phyloP scores from a whole-genome alignment of 2,888 invertebrate species.

The Leuctra nigra region DNA sequence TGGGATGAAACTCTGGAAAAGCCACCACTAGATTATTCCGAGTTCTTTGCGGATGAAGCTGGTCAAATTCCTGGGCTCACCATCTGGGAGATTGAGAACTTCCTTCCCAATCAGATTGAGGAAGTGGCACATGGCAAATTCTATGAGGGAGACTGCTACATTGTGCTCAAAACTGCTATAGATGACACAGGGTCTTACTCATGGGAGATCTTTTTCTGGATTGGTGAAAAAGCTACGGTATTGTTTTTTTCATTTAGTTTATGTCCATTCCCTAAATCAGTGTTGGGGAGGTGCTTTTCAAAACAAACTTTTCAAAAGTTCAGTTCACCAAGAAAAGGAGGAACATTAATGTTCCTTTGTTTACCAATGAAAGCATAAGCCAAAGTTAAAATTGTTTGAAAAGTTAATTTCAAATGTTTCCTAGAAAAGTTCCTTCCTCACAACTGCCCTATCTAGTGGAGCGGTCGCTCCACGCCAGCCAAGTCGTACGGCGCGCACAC shows the following conservation, averaged over 20 bases:
- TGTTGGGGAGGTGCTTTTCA: too few species aligned
- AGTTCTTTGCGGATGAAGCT: conserved; percentile 93
- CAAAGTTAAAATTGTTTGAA: too few species aligned
- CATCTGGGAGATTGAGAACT: conserved; percentile 99
- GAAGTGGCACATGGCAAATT: conserved; percentile 95
- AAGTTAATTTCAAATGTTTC: too few species aligned
- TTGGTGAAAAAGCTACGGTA: conserved; percentile 90
- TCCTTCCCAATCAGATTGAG: conserved; percentile 90
- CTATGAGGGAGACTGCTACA: conserved; percentile 98
- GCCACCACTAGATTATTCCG: conserved; percentile 93
- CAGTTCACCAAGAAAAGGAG: too few species aligned
- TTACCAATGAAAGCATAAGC: too few species aligned
- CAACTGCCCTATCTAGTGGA: too few species aligned
- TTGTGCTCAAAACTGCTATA: conserved; percentile 79
- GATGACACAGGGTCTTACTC: conserved; percentile 78
- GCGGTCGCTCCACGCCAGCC: too few species aligned
- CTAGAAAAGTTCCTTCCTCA: too few species aligned
- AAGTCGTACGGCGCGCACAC: too few species aligned
- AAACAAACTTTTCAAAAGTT: too few species aligned
- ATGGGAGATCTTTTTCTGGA: conserved; percentile 99
- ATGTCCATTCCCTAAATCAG: not conserved
- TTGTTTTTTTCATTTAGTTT: too few species aligned
- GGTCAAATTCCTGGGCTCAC: conserved; percentile 88
- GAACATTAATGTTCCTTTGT: too few species aligned
- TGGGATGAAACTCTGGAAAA: conserved; percentile 96